Conservation (phyloP, 2,113 vertebrate species). For the Leptosomus discolor region DNA sequence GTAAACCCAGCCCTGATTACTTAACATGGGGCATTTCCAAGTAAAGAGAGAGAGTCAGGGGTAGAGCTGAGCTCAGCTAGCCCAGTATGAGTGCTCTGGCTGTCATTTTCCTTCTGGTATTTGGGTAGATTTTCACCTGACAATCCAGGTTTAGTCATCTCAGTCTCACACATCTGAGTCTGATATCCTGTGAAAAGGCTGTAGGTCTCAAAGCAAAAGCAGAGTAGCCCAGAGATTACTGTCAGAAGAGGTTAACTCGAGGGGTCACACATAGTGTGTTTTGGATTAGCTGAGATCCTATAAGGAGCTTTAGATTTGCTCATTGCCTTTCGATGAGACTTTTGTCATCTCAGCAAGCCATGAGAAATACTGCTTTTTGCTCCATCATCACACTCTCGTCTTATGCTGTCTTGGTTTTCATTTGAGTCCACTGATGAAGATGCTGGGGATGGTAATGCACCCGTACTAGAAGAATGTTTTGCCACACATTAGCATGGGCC, state of each 20-base stretch:
- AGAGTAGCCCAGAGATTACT: neutral
- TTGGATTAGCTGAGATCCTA: neutral
- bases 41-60: neutral
- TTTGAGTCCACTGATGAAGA: neutral
- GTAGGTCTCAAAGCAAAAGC: conserved; percentile 4
- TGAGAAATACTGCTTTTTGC: neutral
- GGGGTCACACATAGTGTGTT: neutral
- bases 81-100: neutral
- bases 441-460: neutral
- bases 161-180: neutral
- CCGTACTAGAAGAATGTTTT: neutral
- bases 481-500: accelerated
- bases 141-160: conserved; percentile 15
- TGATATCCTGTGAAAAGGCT: neutral
- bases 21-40: neutral
- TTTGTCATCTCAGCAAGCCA: neutral
- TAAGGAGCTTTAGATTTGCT: conserved; percentile 1
- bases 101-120: neutral
- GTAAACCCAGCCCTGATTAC: neutral
- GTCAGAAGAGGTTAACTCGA: neutral
- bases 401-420: neutral
- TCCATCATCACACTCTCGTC: neutral
- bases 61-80: neutral
- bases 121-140: neutral
- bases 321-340: neutral